Evolutionary conservation across 2,797 vertebrate genomes (phyloP).

Genomic region (Mormyrops boulengeri): DNA sequence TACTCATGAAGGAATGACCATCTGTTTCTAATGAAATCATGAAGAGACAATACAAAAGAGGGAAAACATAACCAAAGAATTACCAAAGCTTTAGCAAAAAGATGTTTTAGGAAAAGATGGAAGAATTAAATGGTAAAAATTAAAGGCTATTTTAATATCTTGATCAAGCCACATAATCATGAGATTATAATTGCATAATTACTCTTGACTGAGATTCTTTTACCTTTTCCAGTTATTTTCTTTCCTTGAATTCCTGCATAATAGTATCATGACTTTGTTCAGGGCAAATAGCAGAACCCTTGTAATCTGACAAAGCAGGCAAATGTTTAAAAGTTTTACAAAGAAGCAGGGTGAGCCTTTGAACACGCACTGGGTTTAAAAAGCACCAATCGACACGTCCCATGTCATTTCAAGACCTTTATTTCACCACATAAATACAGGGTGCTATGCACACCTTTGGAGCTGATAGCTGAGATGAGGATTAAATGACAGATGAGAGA

Average conservation of each 20-base stretch:
- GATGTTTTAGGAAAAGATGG: neutral
- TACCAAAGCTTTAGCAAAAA: neutral
- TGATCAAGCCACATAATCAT: constrained; percentile 25
- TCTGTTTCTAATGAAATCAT: neutral
- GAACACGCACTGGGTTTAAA: constrained; percentile 42
- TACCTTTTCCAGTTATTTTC: constrained; percentile 37
- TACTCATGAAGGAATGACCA: constrained; percentile 26
- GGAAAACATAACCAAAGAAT: neutral
- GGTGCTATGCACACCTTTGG: neutral
- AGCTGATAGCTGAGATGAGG: neutral
- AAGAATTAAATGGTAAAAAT: constrained; percentile 37
- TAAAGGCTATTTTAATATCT: constrained; percentile 52
- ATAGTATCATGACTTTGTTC: constrained; percentile 66
- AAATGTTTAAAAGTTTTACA: neutral
- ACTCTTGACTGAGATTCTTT: constrained; percentile 40
- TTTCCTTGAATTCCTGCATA: constrained; percentile 63
- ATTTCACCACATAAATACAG: constrained; percentile 35
- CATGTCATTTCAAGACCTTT: constrained; percentile 34
- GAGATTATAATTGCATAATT: neutral
- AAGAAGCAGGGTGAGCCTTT: constrained; percentile 40
- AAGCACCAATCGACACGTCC: constrained; percentile 40
- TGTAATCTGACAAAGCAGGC: constrained; percentile 58
- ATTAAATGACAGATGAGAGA: constrained; percentile 19
- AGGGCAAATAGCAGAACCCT: constrained; percentile 53
- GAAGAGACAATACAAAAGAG: neutral